Base-by-base conservation (phyloP, 2,888 invertebrate genomes). In the Autographa gamma region DNA sequence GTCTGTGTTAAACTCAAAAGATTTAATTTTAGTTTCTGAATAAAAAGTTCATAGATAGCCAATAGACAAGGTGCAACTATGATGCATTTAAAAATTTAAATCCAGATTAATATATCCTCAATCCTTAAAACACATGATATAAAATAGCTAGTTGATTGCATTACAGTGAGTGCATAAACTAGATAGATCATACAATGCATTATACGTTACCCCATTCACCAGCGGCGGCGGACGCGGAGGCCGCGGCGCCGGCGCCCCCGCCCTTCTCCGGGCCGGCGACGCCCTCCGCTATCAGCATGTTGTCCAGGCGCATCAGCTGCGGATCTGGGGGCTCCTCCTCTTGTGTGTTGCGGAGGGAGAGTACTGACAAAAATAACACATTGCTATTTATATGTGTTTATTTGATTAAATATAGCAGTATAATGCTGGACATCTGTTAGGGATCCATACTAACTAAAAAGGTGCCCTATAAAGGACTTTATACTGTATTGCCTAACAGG, bases 241-340 rank as follows among this genome's bases (percentile, higher is more conserved):
- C 98, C 0, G 98, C 98, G 6, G 98, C 98, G 8, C 98, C 98
- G 0, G 98, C 98, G 0, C 98, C 97, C 16, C 98, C 98, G 0
- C 98, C 98, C 90, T 99, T 99, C 91, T 99, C 99, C 0, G 99
- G 99, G 0, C 99, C 99, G 0, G 99, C 99, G 6, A 99, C 99
- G 38, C 99, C 99, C 95, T 99, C 99, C 0, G 99, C 99, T 80
- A 98, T 98, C 90, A 99, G 96, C 99, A 99, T 99, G 96, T 99
- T 99, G 96, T 99, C 99, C 92, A 99, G 94, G 80, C 99, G 97
- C 99, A 99, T 99, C 87, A 99, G 96, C 93, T 99, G 99, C 9
- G 99, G 99, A 96, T 99, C 99, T 91, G 99, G 99, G 4, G 99
- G 99, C 91, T 99, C 99, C 91, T 99, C 99, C 95, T 99, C 99